These are phyloP conservation scores for Ambastaia sidthimunki DNA, from an alignment of 2,797 vertebrate genomes.

Conservation along the genomic window DNA sequence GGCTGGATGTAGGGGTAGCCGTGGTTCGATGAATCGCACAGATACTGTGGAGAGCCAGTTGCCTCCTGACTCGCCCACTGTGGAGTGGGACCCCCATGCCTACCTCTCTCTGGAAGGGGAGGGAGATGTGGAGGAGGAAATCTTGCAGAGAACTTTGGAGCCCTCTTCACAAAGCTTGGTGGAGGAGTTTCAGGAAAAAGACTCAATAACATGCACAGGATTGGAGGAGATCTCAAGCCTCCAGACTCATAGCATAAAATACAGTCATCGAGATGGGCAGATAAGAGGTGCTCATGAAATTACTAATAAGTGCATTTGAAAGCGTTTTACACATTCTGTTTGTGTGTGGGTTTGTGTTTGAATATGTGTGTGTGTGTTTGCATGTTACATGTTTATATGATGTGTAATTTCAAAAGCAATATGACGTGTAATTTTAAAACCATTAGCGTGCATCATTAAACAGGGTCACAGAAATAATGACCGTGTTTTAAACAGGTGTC, in stretches of 20 bases:
- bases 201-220: conserved; percentile 58
- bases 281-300: conserved; percentile 17
- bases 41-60: conserved; percentile 80
- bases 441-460: no score
- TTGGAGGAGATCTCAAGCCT: conserved; percentile 53
- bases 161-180: conserved; percentile 55
- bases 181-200: conserved; percentile 62
- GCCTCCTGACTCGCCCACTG: conserved; percentile 76
- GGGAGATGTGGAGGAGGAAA: conserved; percentile 59
- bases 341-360: not conserved
- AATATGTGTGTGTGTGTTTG: no score
- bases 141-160: conserved; percentile 58
- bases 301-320: not conserved
- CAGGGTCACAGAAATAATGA: no score
- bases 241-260: conserved; percentile 51
- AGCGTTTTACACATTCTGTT: not conserved
- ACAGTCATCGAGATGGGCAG: conserved; percentile 67
- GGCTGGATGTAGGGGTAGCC: conserved; percentile 62
- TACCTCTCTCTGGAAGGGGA: conserved; percentile 70
- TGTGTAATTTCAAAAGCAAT: no score
- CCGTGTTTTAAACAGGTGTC: no score
- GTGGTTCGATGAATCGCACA: conserved; percentile 68
- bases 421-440: no score
- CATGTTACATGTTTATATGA: not conserved
- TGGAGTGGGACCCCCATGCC: conserved; percentile 73